Evolutionary conservation across 2,113 vertebrate genomes (phyloP), one percentile per base, ranked within the genome.

Genomic region (Deroptyus accipitrinus): DNA sequence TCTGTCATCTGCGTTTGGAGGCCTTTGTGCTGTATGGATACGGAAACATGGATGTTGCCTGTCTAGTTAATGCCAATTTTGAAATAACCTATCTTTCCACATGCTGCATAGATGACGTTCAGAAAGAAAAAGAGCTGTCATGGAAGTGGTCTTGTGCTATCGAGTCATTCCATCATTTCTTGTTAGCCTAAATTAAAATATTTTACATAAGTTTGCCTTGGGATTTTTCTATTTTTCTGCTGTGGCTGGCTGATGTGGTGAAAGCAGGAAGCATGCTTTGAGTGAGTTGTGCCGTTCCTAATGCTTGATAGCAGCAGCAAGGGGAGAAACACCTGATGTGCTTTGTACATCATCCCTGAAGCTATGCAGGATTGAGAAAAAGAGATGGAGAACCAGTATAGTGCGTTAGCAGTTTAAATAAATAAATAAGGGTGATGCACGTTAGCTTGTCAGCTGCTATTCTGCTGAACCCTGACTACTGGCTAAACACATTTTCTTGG

Each of bases 161-260:
- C 39, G 20, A 76, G 28, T 59, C 23, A n/a, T 90, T 77, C 83
- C 33, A 46, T 74, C 13, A 15, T 62, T 86, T 72, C 54, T 76
- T 89, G 17, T 49, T 92, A 92, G 88, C 28, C 70, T 66, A 87
- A 88, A 94, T 96, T 95, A 96, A 96, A 97, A 57, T 87, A 87
- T 94, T 97, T 94, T 85, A 46, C 63, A 83, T 41, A 85, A 92
- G 88, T 95, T 94, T 92, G 90, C 78, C 54, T 94, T 92, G 83
- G 48, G 37, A 13, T 75, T 87, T 39, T 70, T 67, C 82, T 59
- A 2, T 59, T 55, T 88, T 93, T 24, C 69, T 77, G 23, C 70
- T 72, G 41, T 69, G 86, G 17, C 61, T 78, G 85, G 31, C 27
- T 90, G 85, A 23, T 61, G 59, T 41, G 59, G 63, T 39, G 67